Conservation (phyloP, 2,113 vertebrate genomes). For the Ibidorhyncha struthersii region DNA sequence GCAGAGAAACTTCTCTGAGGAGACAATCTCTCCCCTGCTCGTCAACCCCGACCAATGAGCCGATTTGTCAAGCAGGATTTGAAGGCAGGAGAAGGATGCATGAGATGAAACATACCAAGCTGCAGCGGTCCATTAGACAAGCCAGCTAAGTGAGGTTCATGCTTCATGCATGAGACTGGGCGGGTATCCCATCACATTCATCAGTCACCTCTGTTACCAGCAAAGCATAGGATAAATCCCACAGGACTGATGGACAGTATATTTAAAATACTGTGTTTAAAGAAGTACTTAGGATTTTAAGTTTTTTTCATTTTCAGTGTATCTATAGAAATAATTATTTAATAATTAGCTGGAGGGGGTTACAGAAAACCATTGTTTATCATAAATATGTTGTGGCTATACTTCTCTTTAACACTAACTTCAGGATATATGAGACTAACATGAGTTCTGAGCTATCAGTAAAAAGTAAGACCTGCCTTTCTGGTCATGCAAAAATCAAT, state of each 20-base stretch:
- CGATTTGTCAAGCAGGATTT: neutral
- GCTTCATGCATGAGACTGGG: neutral
- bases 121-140: neutral
- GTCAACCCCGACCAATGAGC: neutral
- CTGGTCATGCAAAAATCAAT: neutral
- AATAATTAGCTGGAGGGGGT: neutral
- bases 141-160: neutral
- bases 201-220: neutral
- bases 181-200: neutral
- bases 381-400: neutral
- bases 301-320: neutral
- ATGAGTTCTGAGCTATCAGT: neutral
- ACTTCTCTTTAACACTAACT: neutral
- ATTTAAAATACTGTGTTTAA: neutral
- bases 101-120: neutral
- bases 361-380: neutral
- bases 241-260: neutral
- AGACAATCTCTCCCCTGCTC: neutral
- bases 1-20: neutral
- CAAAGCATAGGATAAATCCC: neutral
- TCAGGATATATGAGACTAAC: neutral
- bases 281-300: neutral
- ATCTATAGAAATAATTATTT: neutral
- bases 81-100: neutral
- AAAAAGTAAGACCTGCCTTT: neutral